A percentile compares a stretch with the other conserved stretches of the same genome.
phyloP scores from a whole-genome alignment of 1,140 invertebrate species.

The Rhyzopertha dominica region DNA sequence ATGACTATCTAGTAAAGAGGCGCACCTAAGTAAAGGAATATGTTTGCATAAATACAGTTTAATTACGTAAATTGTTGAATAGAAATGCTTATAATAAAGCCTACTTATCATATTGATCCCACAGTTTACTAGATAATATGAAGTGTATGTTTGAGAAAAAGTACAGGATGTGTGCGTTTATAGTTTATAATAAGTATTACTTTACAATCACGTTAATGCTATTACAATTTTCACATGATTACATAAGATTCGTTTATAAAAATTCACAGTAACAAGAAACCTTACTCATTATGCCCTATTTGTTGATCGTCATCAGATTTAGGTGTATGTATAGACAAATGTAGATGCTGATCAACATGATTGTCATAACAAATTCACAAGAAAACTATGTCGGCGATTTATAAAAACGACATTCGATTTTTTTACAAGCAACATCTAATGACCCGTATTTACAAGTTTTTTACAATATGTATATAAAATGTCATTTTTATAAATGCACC shows the following conservation, averaged over 20 bases:
- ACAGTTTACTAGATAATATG: conserved; percentile 7
- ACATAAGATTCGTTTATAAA: conserved; percentile 1
- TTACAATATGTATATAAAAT: background rate
- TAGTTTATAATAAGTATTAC: background rate
- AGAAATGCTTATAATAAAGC: conserved; percentile 12
- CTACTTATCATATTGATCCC: conserved; percentile 15
- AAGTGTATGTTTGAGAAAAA: background rate
- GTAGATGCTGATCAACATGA: conserved; percentile 1
- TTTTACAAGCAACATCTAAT: background rate
- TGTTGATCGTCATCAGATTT: background rate
- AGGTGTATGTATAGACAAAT: background rate
- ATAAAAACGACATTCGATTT: background rate
- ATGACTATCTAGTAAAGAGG: too few relatives aligned
- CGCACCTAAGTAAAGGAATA: too few relatives aligned
- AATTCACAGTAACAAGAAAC: background rate
- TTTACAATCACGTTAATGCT: background rate
- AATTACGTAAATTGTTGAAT: conserved; percentile 13
- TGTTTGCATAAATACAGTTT: too few relatives aligned
- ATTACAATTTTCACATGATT: background rate
- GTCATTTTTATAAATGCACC: background rate
- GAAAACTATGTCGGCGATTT: background rate
- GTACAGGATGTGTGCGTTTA: background rate
- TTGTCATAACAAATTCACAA: conserved; percentile 4
- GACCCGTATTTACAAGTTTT: background rate
- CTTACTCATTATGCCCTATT: background rate